Conservation (phyloP, 92 coral and sea anemone genomes). For the Muricea muricata region DNA sequence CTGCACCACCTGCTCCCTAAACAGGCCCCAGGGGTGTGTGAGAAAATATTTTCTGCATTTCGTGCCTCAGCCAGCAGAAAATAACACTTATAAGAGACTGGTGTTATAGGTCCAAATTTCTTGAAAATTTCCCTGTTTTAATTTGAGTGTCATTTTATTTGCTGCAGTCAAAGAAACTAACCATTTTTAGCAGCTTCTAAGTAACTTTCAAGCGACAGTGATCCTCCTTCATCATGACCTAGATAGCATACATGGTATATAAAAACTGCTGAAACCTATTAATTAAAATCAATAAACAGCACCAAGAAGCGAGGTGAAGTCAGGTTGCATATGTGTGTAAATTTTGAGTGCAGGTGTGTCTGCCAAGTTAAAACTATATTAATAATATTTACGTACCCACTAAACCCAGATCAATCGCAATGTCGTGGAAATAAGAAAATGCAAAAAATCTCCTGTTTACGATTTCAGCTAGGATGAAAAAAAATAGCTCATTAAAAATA, state of each 20-base stretch:
- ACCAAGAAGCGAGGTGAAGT: too few species aligned
- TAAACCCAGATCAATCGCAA: slow-evolving; percentile 82
- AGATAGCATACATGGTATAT: neutral
- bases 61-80: too few species aligned
- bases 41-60: too few species aligned
- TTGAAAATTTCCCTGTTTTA: too few species aligned
- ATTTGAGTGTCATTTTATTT: too few species aligned
- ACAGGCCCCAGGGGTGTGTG: too few species aligned
- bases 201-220: slow-evolving; percentile 79
- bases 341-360: too few species aligned
- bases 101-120: neutral
- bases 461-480: slow-evolving; percentile 71
- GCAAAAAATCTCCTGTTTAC: slow-evolving; percentile 75
- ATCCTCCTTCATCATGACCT: slow-evolving; percentile 67
- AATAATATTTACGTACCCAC: slow-evolving; percentile 70
- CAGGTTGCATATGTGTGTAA: too few species aligned
- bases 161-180: slow-evolving; percentile 15
- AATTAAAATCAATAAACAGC: neutral
- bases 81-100: neutral
- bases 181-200: slow-evolving; percentile 68
- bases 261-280: neutral
- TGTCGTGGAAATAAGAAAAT: slow-evolving; percentile 89
- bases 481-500: neutral
- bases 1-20: too few species aligned
- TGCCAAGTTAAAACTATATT: too few species aligned